Percentiles rank a stretch among this genome's conserved stretches.
These are phyloP conservation scores for Naja naja DNA, from an alignment of 2,113 vertebrate species.

Conservation along the genomic window DNA sequence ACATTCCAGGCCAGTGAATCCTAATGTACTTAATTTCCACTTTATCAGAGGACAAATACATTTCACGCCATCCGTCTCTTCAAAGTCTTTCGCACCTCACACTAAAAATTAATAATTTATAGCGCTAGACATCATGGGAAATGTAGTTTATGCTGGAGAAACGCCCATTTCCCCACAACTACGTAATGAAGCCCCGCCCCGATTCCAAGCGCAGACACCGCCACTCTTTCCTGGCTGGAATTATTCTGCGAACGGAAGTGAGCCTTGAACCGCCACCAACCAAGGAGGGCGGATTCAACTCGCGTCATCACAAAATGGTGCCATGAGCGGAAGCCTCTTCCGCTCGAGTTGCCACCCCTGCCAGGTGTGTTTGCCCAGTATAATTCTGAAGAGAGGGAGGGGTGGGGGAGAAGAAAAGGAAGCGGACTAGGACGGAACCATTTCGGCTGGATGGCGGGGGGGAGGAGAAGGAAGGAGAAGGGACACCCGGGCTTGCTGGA, in stretches of 20 bases:
- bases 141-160: neutral
- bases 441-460: neutral
- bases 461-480: neutral
- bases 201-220: no score
- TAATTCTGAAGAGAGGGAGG: no score
- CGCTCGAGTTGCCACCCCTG: neutral
- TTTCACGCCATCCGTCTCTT: no score
- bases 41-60: neutral
- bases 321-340: slow-evolving; percentile 22
- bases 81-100: neutral
- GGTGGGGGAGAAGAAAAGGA: no score
- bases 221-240: neutral
- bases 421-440: neutral
- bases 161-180: neutral
- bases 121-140: neutral
- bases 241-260: slow-evolving; percentile 23
- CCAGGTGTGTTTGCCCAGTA: slow-evolving; percentile 4
- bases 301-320: slow-evolving; percentile 53
- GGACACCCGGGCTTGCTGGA: neutral
- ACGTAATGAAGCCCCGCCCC: neutral
- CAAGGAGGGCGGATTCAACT: neutral
- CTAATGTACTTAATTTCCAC: neutral
- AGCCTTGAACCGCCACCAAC: neutral
- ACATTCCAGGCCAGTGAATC: neutral
- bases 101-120: rapidly evolving